A percentile compares a stretch with the other conserved stretches of the same genome.
Evolutionary conservation across 2,113 vertebrate species (phyloP).

Genomic region (Chaetura pelagica): DNA sequence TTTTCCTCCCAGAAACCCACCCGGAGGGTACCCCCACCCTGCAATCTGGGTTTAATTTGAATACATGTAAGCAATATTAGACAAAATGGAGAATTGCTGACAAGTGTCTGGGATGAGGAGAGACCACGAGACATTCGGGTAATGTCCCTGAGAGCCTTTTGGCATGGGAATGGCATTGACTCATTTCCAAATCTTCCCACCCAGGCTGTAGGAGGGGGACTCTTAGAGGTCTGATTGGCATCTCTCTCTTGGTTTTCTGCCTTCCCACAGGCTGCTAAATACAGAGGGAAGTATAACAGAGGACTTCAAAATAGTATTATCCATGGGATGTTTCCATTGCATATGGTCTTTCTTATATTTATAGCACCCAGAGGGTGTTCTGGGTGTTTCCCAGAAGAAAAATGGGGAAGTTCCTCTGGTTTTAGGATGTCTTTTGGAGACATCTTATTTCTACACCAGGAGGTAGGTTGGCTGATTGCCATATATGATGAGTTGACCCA

Average conservation of each 20-base stretch:
- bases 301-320: neutral
- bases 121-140: neutral
- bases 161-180: conserved; percentile 11
- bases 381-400: neutral
- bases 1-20: neutral
- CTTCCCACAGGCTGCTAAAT: neutral
- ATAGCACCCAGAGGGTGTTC: neutral
- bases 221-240: neutral
- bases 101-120: conserved; percentile 1
- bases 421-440: neutral
- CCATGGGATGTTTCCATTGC: neutral
- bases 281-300: neutral
- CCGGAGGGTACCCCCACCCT: neutral
- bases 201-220: neutral
- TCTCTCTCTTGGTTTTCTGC: neutral
- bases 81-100: conserved; percentile 30
- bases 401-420: neutral
- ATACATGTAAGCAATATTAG: neutral
- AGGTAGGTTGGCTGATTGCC: neutral
- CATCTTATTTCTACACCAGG: neutral
- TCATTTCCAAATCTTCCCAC: conserved; percentile 12
- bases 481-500: neutral
- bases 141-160: neutral
- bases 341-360: neutral
- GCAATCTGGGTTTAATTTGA: conserved; percentile 20